Evolutionary conservation across 2,888 invertebrate species (phyloP).

Genomic region (Idaea straminata): DNA sequence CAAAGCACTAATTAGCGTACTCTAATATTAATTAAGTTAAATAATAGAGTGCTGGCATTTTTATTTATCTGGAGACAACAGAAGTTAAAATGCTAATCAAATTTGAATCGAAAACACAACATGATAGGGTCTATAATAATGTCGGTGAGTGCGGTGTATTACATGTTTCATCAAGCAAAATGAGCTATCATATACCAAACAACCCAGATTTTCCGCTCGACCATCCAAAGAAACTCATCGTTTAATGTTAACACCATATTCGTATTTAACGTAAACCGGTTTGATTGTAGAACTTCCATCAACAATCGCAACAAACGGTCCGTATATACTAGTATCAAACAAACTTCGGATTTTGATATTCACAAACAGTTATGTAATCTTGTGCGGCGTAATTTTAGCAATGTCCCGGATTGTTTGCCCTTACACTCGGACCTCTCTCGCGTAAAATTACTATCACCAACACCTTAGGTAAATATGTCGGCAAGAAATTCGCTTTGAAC

Average conservation of each 20-base stretch:
- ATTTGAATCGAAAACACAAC: neutral
- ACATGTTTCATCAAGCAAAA: neutral
- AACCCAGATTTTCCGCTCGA: constrained; percentile 20
- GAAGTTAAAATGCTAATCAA: neutral
- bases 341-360: constrained; percentile 55
- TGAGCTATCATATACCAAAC: neutral
- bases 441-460: constrained; percentile 79
- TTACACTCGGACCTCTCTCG: constrained; percentile 72
- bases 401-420: constrained; percentile 56
- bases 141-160: neutral
- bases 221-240: constrained; percentile 32
- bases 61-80: neutral
- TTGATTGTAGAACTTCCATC: constrained; percentile 43
- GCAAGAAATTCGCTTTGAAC: constrained; percentile 80
- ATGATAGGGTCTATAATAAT: neutral
- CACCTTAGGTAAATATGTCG: constrained; percentile 79
- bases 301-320: constrained; percentile 44
- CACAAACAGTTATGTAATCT: constrained; percentile 54
- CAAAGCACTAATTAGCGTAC: constrained; percentile 42
- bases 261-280: constrained; percentile 34
- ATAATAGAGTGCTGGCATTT: neutral
- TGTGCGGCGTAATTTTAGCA: constrained; percentile 54
- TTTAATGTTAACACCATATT: constrained; percentile 34
- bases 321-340: constrained; percentile 45
- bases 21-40: neutral